Evolutionary conservation across 2,888 invertebrate genomes (phyloP).

Genomic region (Aromia moschata): DNA sequence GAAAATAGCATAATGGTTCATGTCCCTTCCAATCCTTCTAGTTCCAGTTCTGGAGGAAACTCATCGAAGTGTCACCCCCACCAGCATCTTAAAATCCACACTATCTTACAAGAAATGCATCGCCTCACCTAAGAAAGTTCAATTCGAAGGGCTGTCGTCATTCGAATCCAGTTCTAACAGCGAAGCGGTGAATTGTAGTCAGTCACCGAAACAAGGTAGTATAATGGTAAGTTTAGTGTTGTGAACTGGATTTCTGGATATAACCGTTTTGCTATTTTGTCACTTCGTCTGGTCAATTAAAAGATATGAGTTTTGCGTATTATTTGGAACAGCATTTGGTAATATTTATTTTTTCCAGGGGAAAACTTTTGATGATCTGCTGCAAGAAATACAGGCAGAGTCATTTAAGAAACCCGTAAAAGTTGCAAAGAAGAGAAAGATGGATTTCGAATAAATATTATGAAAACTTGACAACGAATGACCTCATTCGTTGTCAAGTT

Average conservation of each 20-base stretch:
- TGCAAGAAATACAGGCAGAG: constrained; percentile 10
- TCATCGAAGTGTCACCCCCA: neutral
- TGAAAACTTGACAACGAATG: too few species aligned
- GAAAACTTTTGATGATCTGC: constrained; percentile 12
- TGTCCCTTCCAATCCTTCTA: too few species aligned
- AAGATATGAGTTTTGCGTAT: too few species aligned
- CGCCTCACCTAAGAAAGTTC: constrained; percentile 20
- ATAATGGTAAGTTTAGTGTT: constrained; percentile 16
- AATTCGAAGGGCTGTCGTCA: constrained; percentile 16
- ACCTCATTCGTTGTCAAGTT: too few species aligned
- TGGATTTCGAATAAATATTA: constrained; percentile 9
- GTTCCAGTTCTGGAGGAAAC: neutral
- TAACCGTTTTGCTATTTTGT: too few species aligned
- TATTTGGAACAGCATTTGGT: too few species aligned
- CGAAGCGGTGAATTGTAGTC: neutral
- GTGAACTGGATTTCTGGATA: too few species aligned
- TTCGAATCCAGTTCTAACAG: constrained; percentile 3
- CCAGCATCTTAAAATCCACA: constrained; percentile 28
- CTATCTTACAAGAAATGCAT: constrained; percentile 2
- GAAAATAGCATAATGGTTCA: too few species aligned
- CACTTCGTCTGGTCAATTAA: too few species aligned
- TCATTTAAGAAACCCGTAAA: constrained; percentile 3
- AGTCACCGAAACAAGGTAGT: neutral
- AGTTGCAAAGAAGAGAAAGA: neutral
- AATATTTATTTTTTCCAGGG: constrained; percentile 10